phyloP scores from a whole-genome alignment of 1,140 invertebrate genomes.

The Polypedilum pembai region DNA sequence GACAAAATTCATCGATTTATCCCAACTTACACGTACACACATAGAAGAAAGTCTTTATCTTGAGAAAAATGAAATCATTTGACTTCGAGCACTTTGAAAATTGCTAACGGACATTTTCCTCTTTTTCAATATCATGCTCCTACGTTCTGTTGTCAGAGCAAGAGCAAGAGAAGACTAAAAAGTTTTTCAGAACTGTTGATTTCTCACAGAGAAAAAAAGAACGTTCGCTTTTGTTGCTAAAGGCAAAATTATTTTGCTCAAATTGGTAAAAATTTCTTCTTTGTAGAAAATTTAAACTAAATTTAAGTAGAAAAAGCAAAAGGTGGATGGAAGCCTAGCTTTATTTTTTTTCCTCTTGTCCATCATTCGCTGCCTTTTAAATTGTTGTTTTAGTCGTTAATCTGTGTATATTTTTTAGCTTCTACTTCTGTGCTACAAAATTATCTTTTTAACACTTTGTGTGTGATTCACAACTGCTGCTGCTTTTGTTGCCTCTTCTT shows the following conservation, averaged over 20 bases:
- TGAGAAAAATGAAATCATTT: neutral
- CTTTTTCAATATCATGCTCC: neutral
- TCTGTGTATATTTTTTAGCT: constrained; percentile 18
- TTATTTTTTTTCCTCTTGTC: neutral
- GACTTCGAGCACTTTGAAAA: neutral
- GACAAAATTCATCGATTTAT: neutral
- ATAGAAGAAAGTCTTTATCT: neutral
- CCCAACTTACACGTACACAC: neutral
- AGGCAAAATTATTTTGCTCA: neutral
- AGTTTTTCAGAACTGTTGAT: constrained; percentile 12
- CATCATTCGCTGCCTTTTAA: neutral
- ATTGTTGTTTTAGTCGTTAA: constrained; percentile 18
- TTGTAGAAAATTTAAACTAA: neutral
- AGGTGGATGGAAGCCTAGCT: no score
- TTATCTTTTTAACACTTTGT: constrained; percentile 14
- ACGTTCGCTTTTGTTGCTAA: neutral
- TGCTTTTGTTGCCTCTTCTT: neutral
- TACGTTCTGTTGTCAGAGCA: neutral
- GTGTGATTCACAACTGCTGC: constrained; percentile 10
- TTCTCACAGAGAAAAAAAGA: neutral
- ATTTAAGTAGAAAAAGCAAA: no score
- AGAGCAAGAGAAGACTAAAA: neutral
- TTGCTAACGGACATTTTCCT: neutral
- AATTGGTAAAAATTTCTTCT: neutral
- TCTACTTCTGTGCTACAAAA: neutral